Evolutionary conservation across 1,140 invertebrate genomes (phyloP), one percentile per base, ranked within the genome.

Genomic region (Drusus annulatus): DNA sequence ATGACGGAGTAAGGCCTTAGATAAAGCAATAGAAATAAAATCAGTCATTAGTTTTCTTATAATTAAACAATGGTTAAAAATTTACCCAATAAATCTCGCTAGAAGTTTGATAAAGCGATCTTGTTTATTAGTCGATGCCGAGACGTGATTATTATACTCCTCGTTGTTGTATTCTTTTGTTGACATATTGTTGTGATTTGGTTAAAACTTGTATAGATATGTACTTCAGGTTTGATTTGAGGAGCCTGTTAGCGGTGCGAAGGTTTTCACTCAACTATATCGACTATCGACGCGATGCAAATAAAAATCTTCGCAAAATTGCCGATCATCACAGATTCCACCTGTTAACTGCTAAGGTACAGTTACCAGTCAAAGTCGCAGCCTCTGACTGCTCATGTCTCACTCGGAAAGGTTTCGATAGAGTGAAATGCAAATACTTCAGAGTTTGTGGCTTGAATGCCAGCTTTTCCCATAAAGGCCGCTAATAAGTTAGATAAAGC

Each of bases 1-100:
- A 90, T 88, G 85, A 89, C 88, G 86, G 89, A 89, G 87, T 88
- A 89, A 76, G 87, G 84, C 84, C 89, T 90, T 88, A 52, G 87
- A 89, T 86, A 84, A 80, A 45, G 71, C 62, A 79, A 21, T 65
- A 81, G 21, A 83, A 80, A 73, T 50, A 45, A 45, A 45, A 81
- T 51, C 17, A 80, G 76, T 68, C 52, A 45, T 78, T 71, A 75
- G 31, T 79, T 63, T 8, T 13, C 45, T 17, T 28, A 19, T 31
- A 75, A 50, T 36, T 63, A 76, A 56, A 21, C 10, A 84, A 83
- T 79, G 52, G 51, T 65, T 52, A 62, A 25, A 25, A n/a, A 79
- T 10, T 85, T 86, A 87, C 86, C 86, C 86, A 79, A 87, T 84
- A 76, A 86, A 86, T 83, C 85, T 83, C 16, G 82, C 84, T 6